A percentile compares a stretch with the other conserved stretches of the same genome.
These are phyloP conservation scores for Deroplatys truncata DNA, from an alignment of 2,888 invertebrate genomes.

Conservation along the genomic window DNA sequence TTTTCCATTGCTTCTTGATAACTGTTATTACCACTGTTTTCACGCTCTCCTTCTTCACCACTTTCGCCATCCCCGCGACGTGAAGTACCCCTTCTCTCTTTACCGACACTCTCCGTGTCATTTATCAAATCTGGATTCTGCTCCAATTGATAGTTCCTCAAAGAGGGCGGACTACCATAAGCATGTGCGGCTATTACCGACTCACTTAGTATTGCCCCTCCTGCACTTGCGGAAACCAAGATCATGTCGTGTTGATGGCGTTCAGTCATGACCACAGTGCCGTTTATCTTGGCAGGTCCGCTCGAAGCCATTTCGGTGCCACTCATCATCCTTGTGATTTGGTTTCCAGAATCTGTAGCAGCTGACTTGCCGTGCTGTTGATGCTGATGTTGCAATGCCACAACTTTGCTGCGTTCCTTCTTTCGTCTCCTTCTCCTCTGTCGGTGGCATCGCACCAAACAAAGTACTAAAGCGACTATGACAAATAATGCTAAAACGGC, in stretches of 20 bases:
- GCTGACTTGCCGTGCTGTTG: conserved; percentile 40
- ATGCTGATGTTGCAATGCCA: conserved; percentile 52
- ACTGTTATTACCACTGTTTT: conserved; percentile 36
- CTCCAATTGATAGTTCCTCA: conserved; percentile 53
- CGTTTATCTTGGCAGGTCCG: conserved; percentile 45
- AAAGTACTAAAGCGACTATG: conserved; percentile 59
- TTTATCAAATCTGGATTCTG: conserved; percentile 78
- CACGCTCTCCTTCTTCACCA: conserved; percentile 44
- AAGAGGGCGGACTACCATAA: conserved; percentile 53
- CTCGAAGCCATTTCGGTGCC: not conserved
- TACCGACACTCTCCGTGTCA: conserved; percentile 63
- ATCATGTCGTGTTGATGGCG: conserved; percentile 54
- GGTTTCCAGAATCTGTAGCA: conserved; percentile 44
- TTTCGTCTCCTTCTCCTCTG: conserved; percentile 39
- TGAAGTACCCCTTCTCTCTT: conserved; percentile 43
- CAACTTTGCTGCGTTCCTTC: conserved; percentile 42
- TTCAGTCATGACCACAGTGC: conserved; percentile 52
- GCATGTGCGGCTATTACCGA: not conserved
- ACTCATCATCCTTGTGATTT: conserved; percentile 42
- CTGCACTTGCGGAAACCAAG: conserved; percentile 33
- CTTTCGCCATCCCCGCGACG: conserved; percentile 35
- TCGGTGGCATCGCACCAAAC: conserved; percentile 35
- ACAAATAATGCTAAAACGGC: conserved; percentile 61
- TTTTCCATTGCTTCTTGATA: conserved; percentile 40
- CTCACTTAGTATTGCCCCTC: not conserved